Evolutionary conservation across 2,113 vertebrate genomes (phyloP).

Genomic region (Ptilonorhynchus violaceus): DNA sequence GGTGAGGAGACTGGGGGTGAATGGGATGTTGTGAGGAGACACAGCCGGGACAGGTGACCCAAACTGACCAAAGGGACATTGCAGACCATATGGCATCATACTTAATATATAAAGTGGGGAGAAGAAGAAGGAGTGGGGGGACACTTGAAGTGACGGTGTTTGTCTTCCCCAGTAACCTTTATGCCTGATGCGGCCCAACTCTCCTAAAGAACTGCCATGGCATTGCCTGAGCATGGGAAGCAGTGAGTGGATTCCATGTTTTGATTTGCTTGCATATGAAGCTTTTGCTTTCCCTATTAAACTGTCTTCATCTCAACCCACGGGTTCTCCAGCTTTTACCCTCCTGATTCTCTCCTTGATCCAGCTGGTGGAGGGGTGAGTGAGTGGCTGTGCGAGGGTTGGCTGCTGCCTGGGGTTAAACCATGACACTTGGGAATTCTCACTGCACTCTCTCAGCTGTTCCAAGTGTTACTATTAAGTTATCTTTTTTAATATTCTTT

Average conservation of each 20-base stretch:
- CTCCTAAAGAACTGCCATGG: not conserved
- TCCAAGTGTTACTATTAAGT: not conserved
- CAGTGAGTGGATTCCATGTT: not conserved
- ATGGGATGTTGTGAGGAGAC: not conserved
- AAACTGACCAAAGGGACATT: not conserved
- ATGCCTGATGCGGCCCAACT: no score
- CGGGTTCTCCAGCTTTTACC: not conserved
- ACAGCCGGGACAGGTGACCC: not conserved
- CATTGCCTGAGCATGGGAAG: not conserved
- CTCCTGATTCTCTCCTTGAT: fast-evolving
- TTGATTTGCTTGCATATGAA: not conserved
- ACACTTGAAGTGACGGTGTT: not conserved
- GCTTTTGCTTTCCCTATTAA: not conserved
- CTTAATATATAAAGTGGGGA: not conserved
- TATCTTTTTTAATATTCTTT: not conserved
- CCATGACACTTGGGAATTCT: not conserved
- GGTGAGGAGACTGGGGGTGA: not conserved
- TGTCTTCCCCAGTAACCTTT: not conserved
- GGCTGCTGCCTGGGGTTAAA: not conserved
- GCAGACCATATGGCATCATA: not conserved
- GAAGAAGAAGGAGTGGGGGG: not conserved
- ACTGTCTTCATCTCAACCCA: not conserved
- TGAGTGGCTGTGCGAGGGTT: not conserved
- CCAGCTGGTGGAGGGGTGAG: not conserved
- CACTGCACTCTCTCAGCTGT: not conserved